Percentiles rank a stretch among this genome's conserved stretches.
phyloP scores from a whole-genome alignment of 2,888 invertebrate species.

The Pocota personata region DNA sequence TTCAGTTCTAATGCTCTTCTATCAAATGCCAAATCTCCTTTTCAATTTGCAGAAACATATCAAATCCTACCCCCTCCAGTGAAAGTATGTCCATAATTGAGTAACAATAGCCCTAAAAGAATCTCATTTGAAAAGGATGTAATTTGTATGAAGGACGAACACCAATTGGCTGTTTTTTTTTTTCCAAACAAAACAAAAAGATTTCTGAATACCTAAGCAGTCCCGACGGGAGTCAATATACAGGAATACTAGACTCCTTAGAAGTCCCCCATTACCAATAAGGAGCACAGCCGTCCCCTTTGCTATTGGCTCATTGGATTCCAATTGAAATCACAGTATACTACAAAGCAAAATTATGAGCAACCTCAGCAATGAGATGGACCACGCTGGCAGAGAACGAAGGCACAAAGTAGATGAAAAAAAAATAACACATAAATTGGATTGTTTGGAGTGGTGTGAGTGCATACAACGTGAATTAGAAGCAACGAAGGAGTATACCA shows the following conservation, averaged over 20 bases:
- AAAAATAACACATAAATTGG: not conserved
- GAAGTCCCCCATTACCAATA: not conserved
- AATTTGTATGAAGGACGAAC: not conserved
- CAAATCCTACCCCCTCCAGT: not conserved
- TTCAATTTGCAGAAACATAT: too few relatives aligned
- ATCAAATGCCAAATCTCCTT: too few relatives aligned
- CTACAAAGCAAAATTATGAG: not conserved
- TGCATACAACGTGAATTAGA: not conserved
- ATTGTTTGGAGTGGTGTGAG: not conserved
- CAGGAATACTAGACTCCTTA: not conserved
- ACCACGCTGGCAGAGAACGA: not conserved
- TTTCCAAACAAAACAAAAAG: not conserved
- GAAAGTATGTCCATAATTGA: not conserved
- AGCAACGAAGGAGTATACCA: not conserved
- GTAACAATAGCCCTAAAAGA: not conserved
- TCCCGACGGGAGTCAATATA: not conserved
- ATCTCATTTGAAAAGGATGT: not conserved
- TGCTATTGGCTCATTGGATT: not conserved
- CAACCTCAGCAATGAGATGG: not conserved
- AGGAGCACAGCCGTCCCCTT: not conserved
- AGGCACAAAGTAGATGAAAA: not conserved
- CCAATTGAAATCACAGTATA: constrained; percentile 1
- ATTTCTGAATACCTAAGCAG: not conserved
- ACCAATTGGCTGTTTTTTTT: not conserved
- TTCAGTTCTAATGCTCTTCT: not conserved